These are phyloP conservation scores for Sclerodermus sp. DNA, from an alignment of 2,888 invertebrate genomes.

Conservation along the genomic window DNA sequence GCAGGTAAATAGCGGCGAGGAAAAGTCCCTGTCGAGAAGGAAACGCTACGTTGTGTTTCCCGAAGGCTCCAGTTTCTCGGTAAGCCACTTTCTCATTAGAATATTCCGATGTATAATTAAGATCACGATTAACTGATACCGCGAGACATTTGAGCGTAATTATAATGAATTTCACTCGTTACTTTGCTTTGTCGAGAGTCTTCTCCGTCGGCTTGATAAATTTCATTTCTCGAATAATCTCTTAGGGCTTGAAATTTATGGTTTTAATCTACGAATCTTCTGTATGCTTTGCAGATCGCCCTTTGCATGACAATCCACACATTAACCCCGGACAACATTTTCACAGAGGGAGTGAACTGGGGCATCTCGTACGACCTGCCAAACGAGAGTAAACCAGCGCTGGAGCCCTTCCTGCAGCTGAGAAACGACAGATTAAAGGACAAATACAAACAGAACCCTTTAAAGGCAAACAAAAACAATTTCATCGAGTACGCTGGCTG, in stretches of 20 bases:
- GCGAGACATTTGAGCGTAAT: no score
- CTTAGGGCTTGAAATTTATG: neutral
- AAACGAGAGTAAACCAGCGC: conserved; percentile 53
- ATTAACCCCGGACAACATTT: conserved; percentile 55
- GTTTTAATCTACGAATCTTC: neutral
- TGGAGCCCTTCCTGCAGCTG: conserved; percentile 46
- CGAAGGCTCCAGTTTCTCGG: conserved; percentile 71
- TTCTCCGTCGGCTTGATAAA: no score
- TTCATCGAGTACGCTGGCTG: neutral
- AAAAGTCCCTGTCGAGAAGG: conserved; percentile 61
- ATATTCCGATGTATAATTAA: neutral
- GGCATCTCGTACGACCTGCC: conserved; percentile 67
- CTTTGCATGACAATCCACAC: conserved; percentile 64
- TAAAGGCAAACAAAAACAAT: conserved; percentile 10
- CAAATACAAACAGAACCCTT: conserved; percentile 17
- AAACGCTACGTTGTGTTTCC: conserved; percentile 71
- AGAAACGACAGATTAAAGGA: conserved; percentile 40
- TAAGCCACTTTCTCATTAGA: no score
- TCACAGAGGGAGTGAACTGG: conserved; percentile 71
- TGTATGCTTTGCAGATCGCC: conserved; percentile 54
- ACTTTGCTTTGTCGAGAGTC: no score
- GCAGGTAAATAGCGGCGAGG: conserved; percentile 16
- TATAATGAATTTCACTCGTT: no score
- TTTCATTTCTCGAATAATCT: no score
- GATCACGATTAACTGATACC: no score